A percentile compares a stretch with the other conserved stretches of the same genome.
These are phyloP conservation scores for Parapristionchus giblindavisi DNA, from an alignment of 2,888 invertebrate genomes.

Conservation along the genomic window DNA sequence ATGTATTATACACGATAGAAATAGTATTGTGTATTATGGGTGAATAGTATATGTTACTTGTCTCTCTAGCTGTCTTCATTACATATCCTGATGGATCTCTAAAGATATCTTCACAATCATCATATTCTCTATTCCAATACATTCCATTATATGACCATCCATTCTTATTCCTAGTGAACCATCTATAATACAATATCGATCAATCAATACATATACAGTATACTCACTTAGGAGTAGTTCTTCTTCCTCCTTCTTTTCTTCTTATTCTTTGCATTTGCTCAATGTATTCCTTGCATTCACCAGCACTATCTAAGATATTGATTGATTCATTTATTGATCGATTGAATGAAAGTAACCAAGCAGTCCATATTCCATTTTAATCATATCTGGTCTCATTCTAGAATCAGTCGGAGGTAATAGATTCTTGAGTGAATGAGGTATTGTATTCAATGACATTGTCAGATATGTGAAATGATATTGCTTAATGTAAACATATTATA, in stretches of 20 bases:
- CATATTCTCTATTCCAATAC: conserved; percentile 28
- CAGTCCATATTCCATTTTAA: conserved; percentile 20
- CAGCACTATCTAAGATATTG: conserved; percentile 20
- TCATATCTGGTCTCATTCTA: conserved; percentile 21
- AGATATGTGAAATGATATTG: conserved; percentile 34
- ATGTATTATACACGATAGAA: too few relatives aligned
- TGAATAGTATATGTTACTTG: neutral
- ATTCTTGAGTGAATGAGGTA: conserved; percentile 7
- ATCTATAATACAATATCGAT: neutral
- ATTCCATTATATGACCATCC: conserved; percentile 12
- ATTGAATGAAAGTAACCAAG: neutral
- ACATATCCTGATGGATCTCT: neutral
- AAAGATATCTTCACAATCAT: conserved; percentile 33
- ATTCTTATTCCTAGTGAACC: conserved; percentile 9
- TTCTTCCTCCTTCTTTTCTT: conserved; percentile 34
- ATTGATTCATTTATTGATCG: too few relatives aligned
- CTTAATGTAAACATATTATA: conserved; percentile 2
- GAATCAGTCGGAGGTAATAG: conserved; percentile 20
- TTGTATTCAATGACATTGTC: conserved; percentile 21
- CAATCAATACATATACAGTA: neutral
- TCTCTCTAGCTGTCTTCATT: conserved; percentile 23
- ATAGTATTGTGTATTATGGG: too few relatives aligned
- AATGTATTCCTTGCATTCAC: conserved; percentile 20
- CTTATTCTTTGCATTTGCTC: conserved; percentile 25
- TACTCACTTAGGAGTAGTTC: conserved; percentile 25